Base-by-base conservation (phyloP, 2,888 invertebrate species). In the Drosophila prostipennis region DNA sequence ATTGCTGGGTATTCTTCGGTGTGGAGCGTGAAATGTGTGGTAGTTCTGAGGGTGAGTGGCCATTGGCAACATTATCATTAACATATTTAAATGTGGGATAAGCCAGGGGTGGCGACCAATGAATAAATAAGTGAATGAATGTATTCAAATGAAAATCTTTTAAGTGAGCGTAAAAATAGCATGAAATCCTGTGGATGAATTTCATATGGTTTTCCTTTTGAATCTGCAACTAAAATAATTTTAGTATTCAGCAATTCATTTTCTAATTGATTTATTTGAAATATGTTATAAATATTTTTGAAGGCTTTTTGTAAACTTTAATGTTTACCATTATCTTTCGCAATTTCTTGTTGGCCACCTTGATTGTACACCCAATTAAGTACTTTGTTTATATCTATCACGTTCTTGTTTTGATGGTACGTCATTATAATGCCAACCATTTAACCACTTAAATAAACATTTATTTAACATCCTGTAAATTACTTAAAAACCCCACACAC, bases 1-100 rank as follows among this genome's bases (percentile, higher is more conserved):
- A n/a, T 29, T 53, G 40, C 14, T 57, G 48, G 43, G 7, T 26
- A 40, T 14, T 19, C 7, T 29, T 36, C 26, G 14, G 57, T 55
- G 61, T 54, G 77, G 71, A 56, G 56, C 45, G 58, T 53, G 51
- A 49, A 55, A 43, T 65, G 39, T 39, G 49, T 63, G 51, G 37
- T 23, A 46, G 58, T 53, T 51, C 51, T 5, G 54, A 42, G 53
- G 52, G 26, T 48, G 70, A 53, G 72, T 61, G 74, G 67, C 59
- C 80, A 84, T 80, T 87, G 84, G 87, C 85, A 73, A 68, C 79
- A 87, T 82, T 79, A 81, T 74, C 82, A 87, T 82, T 87, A 87
- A 79, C 87, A 82, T 82, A 82, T 85, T 82, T 77, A 76, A 79
- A 81, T 78, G 68, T 52, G 69, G 59, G 52, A 64, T 55, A 23